These are phyloP conservation scores for Aplodontia rufa DNA, from an alignment of 2,113 vertebrate species.

Conservation along the genomic window DNA sequence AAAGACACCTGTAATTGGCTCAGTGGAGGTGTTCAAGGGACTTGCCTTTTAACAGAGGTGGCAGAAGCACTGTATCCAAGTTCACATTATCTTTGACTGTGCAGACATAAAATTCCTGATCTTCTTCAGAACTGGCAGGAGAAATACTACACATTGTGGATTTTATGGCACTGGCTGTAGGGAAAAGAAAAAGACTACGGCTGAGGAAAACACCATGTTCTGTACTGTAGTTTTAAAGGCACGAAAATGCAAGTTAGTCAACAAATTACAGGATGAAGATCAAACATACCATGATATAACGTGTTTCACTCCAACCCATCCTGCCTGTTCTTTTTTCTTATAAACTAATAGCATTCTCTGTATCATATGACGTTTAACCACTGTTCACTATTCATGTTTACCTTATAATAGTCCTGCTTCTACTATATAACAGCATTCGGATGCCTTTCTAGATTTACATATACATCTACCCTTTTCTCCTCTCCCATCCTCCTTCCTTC, in stretches of 20 bases:
- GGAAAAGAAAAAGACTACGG: not conserved
- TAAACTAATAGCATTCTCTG: not conserved
- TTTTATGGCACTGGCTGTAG: constrained; percentile 46
- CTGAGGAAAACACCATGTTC: not conserved
- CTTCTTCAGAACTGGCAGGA: constrained; percentile 36
- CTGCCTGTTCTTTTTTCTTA: constrained; percentile 29
- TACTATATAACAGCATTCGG: not conserved
- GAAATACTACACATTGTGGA: constrained; percentile 34
- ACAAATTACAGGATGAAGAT: not conserved
- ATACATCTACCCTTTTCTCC: not conserved
- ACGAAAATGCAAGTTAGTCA: not conserved
- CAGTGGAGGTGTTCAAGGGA: not conserved
- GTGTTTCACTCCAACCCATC: not conserved
- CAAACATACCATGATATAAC: not conserved
- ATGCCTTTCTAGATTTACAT: not conserved
- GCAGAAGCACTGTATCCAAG: constrained; percentile 63
- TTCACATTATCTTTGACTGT: constrained; percentile 60
- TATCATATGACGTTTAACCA: not conserved
- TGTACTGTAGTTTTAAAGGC: not conserved
- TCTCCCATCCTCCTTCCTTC: not conserved
- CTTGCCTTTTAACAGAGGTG: constrained; percentile 61
- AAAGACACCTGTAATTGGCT: not conserved
- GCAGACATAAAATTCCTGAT: constrained; percentile 48
- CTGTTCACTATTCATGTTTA: not conserved
- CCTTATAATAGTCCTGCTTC: not conserved